These are phyloP conservation scores for Clamator glandarius DNA, from an alignment of 2,797 vertebrate species.

Conservation along the genomic window DNA sequence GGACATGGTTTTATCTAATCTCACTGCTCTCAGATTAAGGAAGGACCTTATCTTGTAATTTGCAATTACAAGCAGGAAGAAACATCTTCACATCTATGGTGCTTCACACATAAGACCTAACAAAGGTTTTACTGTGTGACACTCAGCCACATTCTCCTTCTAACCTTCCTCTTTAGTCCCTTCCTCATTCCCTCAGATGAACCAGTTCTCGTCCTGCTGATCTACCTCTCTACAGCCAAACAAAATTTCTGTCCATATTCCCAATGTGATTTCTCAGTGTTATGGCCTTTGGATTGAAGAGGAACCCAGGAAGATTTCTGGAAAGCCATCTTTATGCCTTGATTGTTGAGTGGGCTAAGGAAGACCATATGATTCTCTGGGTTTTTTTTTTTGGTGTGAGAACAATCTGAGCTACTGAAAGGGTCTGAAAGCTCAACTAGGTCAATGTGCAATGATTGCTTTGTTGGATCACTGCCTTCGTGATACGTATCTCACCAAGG, in stretches of 20 bases:
- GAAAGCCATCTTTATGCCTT: background rate
- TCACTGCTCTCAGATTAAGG: background rate
- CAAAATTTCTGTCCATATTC: rapidly evolving
- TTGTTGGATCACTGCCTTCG: background rate
- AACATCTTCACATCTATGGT: background rate
- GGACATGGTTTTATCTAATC: background rate
- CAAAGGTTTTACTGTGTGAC: background rate
- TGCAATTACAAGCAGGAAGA: background rate
- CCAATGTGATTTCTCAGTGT: rapidly evolving
- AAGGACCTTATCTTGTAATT: background rate
- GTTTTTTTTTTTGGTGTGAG: background rate
- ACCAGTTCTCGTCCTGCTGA: background rate
- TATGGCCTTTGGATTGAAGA: background rate
- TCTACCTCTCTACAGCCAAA: background rate
- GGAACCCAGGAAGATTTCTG: background rate
- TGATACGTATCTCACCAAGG: background rate
- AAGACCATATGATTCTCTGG: rapidly evolving
- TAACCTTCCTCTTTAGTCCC: background rate
- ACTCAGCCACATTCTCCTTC: background rate
- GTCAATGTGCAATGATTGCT: background rate
- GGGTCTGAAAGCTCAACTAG: background rate
- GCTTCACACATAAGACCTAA: background rate
- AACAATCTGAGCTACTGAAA: background rate
- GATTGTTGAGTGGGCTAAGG: background rate
- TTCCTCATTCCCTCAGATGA: background rate